These are phyloP conservation scores for Anadara kagoshimensis DNA, from an alignment of 1,140 invertebrate species.

Conservation along the genomic window DNA sequence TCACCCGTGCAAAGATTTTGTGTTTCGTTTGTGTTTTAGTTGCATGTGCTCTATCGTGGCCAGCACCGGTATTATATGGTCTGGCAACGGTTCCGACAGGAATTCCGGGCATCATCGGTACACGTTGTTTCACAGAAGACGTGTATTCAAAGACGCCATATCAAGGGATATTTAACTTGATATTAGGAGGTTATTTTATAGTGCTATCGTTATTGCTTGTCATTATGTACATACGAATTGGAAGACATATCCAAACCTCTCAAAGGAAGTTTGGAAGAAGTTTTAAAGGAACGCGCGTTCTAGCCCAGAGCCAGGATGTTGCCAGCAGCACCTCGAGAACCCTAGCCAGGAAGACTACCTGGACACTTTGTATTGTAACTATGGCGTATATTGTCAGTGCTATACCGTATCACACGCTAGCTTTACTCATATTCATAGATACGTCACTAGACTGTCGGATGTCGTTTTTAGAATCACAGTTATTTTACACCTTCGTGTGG, in stretches of 20 bases:
- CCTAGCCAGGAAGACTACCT: constrained; percentile 40
- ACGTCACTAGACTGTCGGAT: constrained; percentile 38
- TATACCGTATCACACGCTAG: constrained; percentile 34
- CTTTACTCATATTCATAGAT: constrained; percentile 36
- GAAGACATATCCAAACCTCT: constrained; percentile 5
- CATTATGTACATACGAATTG: constrained; percentile 26
- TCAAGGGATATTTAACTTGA: constrained; percentile 23
- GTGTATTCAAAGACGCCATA: constrained; percentile 12
- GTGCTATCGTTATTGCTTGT: constrained; percentile 22
- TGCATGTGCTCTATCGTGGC: constrained; percentile 55
- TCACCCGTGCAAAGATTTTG: constrained; percentile 42
- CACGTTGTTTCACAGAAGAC: constrained; percentile 33
- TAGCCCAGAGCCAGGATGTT: not conserved
- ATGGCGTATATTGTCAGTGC: constrained; percentile 44
- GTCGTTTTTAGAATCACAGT: constrained; percentile 34
- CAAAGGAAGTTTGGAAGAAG: too few species aligned
- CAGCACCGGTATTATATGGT: constrained; percentile 56
- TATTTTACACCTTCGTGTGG: constrained; percentile 62
- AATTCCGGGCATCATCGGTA: constrained; percentile 26
- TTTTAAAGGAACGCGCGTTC: too few species aligned
- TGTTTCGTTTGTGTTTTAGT: constrained; percentile 48
- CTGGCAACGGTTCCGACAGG: constrained; percentile 11
- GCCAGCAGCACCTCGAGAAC: not conserved
- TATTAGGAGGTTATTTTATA: constrained; percentile 17
- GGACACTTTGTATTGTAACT: constrained; percentile 44